These are phyloP conservation scores for Sinocyclocheilus anophthalmus DNA, from an alignment of 2,113 vertebrate species.

Conservation along the genomic window DNA sequence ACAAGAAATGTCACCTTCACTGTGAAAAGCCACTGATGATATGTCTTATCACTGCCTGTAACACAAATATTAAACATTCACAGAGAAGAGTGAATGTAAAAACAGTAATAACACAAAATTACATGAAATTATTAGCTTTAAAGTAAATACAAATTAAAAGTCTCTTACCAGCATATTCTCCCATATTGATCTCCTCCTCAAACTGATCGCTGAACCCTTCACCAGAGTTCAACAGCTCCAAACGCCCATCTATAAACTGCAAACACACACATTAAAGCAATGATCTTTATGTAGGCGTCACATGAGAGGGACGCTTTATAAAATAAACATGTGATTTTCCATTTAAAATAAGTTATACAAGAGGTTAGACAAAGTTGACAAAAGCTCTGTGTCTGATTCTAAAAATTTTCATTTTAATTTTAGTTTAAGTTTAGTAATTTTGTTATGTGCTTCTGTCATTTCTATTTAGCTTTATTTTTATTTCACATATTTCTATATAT, in stretches of 20 bases:
- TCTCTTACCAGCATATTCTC: constrained; percentile 90
- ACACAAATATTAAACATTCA: constrained; percentile 56
- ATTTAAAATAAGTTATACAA: background rate
- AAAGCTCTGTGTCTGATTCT: background rate
- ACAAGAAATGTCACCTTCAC: constrained; percentile 85
- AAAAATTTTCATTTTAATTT: no score
- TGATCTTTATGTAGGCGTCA: background rate
- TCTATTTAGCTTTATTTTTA: no score
- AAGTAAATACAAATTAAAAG: background rate
- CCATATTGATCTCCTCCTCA: constrained; percentile 96
- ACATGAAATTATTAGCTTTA: background rate
- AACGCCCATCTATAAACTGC: constrained; percentile 94
- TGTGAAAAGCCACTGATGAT: constrained; percentile 96
- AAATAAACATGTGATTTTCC: background rate
- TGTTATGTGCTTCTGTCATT: no score
- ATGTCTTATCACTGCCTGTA: constrained; percentile 91
- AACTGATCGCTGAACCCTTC: constrained; percentile 96
- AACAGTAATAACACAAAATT: background rate
- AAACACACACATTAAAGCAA: constrained; percentile 16
- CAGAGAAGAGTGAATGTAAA: background rate
- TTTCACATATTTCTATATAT: no score
- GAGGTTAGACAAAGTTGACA: background rate
- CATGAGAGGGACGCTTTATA: background rate
- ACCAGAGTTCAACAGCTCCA: constrained; percentile 92
- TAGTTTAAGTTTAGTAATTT: no score